phyloP scores from a whole-genome alignment of 2,888 invertebrate species.

The Drosophila demipolita region DNA sequence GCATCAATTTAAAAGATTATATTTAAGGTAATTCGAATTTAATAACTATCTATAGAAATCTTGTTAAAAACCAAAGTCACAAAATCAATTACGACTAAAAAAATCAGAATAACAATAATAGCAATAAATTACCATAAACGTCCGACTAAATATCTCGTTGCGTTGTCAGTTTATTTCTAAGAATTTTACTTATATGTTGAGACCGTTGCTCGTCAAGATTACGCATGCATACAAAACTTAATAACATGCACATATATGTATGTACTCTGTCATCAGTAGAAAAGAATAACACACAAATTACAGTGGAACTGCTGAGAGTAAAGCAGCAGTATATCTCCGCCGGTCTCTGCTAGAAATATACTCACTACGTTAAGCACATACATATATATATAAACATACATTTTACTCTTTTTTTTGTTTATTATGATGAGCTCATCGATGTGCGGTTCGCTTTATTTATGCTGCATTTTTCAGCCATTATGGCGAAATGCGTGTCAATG shows the following conservation, averaged over 20 bases:
- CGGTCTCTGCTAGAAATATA: conserved; percentile 4
- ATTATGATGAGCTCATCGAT: conserved; percentile 54
- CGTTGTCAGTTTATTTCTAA: conserved; percentile 32
- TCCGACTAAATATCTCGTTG: neutral
- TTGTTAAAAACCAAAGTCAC: neutral
- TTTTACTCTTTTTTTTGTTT: conserved; percentile 17
- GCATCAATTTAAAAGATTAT: neutral
- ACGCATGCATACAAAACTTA: conserved; percentile 26
- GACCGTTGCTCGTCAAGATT: conserved; percentile 28
- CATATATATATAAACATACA: conserved; percentile 5
- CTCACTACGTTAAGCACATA: neutral
- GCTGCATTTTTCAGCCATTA: conserved; percentile 51
- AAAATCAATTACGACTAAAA: neutral
- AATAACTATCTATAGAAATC: neutral
- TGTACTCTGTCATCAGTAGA: conserved; percentile 39
- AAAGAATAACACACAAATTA: conserved; percentile 25
- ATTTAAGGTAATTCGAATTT: neutral
- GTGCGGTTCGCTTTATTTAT: conserved; percentile 39
- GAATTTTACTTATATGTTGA: conserved; percentile 5
- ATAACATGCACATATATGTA: neutral
- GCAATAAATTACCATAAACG: conserved; percentile 1
- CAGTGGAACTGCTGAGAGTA: conserved; percentile 10
- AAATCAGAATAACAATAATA: conserved; percentile 2
- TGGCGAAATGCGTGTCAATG: conserved; percentile 44
- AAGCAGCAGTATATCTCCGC: conserved; percentile 17